Base-by-base conservation (phyloP, 2,797 vertebrate species). In the Lagorchestes hirsutus region DNA sequence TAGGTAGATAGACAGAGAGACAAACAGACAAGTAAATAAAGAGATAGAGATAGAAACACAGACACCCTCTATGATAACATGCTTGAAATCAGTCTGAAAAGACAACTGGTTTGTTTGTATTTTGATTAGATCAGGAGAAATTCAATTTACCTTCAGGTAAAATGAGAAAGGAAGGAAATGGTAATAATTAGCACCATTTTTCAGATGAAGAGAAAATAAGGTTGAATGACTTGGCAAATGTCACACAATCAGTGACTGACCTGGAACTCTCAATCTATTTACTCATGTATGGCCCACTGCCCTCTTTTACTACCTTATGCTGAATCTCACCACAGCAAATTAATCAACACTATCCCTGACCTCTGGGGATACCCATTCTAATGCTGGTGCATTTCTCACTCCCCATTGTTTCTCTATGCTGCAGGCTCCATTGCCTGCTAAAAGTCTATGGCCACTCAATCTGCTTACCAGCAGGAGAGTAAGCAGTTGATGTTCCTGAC, bases 401-500 rank as follows among this genome's bases (percentile, higher is more conserved):
- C 40, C 3, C 11, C 34, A 34, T 91, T 14, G 11, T 91, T 95
- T 62, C 93, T 0, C 59, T 52, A 0, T 55, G 0, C 91, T 0
- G 1, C 12, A 95, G 16, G 40, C 22, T 57, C 82, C 8, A n/a
- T 8, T 90, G 46, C 14, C 22, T 55, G 28, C 11, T 93, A 59
- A 82, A 1, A 74, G 29, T 40, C 18, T 6, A 10, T 27, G 18
- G 90, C 0, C 58, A 91, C 29, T 4, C 57, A 16, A 31, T 92
- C 31, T 92, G 28, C 2, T 93, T 96, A 62, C 95, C 28, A 55
- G 58, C 9, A 93, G 18, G 54, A 90, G 52, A n/a, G 29, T 90
- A 55, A 93, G 92, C 90, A 90, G 29, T 93, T 93, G 94, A 12
- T 87, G 58, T 34, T 94, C 92, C 54, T 74, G 54, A 24, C 52